Percentiles rank a stretch among this genome's conserved stretches.
Evolutionary conservation across 2,888 invertebrate genomes (phyloP).

Genomic region (Acrobeloides nanus): DNA sequence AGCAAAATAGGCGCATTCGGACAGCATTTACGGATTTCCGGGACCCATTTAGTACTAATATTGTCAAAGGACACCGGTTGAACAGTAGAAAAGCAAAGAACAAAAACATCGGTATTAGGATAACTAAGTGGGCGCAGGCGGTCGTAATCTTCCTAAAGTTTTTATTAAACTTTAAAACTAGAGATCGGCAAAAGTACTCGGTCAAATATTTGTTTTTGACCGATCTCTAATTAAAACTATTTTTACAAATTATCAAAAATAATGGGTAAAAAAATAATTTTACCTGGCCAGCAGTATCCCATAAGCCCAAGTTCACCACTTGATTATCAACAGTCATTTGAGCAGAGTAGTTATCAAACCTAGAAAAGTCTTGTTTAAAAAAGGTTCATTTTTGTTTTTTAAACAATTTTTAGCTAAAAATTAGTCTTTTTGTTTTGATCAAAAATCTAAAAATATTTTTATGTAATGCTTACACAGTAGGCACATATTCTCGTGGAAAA

Average conservation of each 20-base stretch:
- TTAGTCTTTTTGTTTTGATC: too few species aligned
- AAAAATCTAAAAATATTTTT: conserved; percentile 3
- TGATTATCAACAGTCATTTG: conserved; percentile 97
- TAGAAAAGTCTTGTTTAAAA: conserved; percentile 54
- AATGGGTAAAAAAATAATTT: conserved; percentile 70
- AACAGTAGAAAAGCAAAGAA: conserved; percentile 97
- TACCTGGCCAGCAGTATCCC: conserved; percentile 91
- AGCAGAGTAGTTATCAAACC: conserved; percentile 97
- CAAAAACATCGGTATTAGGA: conserved; percentile 96
- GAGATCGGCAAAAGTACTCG: too few species aligned
- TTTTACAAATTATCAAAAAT: too few species aligned
- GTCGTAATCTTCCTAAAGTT: conserved; percentile 65
- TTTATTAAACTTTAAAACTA: background rate
- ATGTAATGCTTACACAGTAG: conserved; percentile 59
- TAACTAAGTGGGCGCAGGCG: conserved; percentile 88
- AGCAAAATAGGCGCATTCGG: conserved; percentile 97
- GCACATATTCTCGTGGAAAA: conserved; percentile 63
- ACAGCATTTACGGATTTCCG: conserved; percentile 98
- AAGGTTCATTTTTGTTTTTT: conserved; percentile 5
- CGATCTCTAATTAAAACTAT: too few species aligned
- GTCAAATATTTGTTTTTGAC: too few species aligned
- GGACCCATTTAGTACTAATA: conserved; percentile 98
- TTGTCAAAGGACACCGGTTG: conserved; percentile 98
- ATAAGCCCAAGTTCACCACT: conserved; percentile 86
- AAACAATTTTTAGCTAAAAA: too few species aligned